Percentiles rank a stretch among this genome's conserved stretches.
Conservation (phyloP, 2,797 vertebrate species). For the Gobio occitaniae region DNA sequence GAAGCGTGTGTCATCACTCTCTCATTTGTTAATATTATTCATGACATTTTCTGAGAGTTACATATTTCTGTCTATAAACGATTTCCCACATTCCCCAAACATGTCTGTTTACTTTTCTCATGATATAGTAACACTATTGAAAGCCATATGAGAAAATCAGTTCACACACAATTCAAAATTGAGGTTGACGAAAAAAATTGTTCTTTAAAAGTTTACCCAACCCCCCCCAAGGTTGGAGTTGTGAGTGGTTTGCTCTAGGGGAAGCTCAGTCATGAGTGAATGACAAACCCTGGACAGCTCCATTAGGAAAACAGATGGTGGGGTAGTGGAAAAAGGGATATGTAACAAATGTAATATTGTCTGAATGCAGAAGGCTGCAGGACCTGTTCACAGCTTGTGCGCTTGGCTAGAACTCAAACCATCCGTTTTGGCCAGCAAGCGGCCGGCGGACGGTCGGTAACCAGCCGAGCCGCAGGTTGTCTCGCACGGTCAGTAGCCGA, state of each 20-base stretch:
- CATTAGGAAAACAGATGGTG: conserved; percentile 78
- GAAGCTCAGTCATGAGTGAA: conserved; percentile 71
- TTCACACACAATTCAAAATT: background rate
- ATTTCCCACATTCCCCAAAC: conserved; percentile 24
- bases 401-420: conserved; percentile 69
- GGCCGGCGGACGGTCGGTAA: conserved; percentile 29
- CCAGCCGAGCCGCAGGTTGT: conserved; percentile 34
- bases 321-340: conserved; percentile 53
- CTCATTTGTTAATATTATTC: conserved; percentile 38
- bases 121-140: conserved; percentile 17
- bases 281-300: conserved; percentile 75
- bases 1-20: conserved; percentile 20
- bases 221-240: conserved; percentile 58
- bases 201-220: conserved; percentile 40
- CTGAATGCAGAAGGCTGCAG: conserved; percentile 62
- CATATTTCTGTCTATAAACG: conserved; percentile 26
- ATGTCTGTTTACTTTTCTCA: conserved; percentile 32
- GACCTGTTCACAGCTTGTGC: conserved; percentile 74
- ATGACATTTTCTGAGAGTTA: conserved; percentile 36
- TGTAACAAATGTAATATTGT: conserved; percentile 73
- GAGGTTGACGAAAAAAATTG: conserved; percentile 4
- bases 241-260: conserved; percentile 59
- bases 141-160: conserved; percentile 40
- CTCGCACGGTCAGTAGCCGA: conserved; percentile 15
- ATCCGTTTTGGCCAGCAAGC: conserved; percentile 56